Conservation (phyloP, 2,888 invertebrate species). For the Limnephilus auricula region DNA sequence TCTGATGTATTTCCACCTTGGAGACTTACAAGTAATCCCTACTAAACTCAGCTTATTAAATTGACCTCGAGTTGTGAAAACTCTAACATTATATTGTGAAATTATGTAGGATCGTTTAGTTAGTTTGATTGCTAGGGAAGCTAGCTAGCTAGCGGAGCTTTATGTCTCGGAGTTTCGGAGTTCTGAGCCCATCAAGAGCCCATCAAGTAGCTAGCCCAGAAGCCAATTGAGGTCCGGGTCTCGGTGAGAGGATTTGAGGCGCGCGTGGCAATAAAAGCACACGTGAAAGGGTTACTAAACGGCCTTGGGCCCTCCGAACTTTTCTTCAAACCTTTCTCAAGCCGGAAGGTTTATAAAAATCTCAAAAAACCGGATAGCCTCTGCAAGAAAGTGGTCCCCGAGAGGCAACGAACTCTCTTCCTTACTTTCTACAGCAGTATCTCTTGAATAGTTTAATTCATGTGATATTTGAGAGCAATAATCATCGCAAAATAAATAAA, state of each 20-base stretch:
- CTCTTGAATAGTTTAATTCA: neutral
- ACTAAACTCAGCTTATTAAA: neutral
- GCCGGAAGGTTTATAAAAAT: neutral
- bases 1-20: neutral
- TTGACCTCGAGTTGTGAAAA: neutral
- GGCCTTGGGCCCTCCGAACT: constrained; percentile 1
- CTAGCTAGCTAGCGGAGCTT: too few species aligned
- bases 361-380: neutral
- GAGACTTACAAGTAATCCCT: too few species aligned
- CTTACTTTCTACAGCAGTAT: constrained; percentile 6
- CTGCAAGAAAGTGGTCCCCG: neutral
- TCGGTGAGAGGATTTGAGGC: neutral
- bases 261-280: neutral
- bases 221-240: neutral
- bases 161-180: neutral
- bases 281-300: constrained; percentile 21
- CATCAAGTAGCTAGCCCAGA: too few species aligned
- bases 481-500: constrained; percentile 22
- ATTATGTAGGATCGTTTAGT: neutral
- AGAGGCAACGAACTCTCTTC: neutral
- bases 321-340: constrained; percentile 16
- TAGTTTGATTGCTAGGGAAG: neutral
- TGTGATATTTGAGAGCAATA: neutral
- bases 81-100: neutral
- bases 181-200: neutral